Evolutionary conservation across 2,797 vertebrate genomes (phyloP), one percentile per base, ranked within the genome.

Genomic region (Macropus fuliginosus): DNA sequence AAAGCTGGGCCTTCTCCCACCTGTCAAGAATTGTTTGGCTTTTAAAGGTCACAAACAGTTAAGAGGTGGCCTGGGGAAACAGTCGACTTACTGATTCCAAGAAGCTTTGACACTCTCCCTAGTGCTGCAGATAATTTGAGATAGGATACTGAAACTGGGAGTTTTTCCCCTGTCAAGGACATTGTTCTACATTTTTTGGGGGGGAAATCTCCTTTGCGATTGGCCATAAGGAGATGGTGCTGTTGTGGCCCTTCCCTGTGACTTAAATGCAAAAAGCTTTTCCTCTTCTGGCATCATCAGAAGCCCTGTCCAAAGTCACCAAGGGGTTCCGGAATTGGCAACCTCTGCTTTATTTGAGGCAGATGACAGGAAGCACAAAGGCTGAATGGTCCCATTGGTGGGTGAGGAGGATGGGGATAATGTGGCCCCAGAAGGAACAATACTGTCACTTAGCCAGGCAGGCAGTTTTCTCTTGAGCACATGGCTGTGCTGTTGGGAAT

Each of bases 401-500:
- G 46, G n/a, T 93, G 21, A 81, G n/a, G 40, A 40, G 74, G 28
- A 21, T 87, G 66, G 93, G 21, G 34, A 50, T 91, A 31, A 92
- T 91, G 40, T 57, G 21, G 40, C 94, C 94, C 91, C 52, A 96
- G 54, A 31, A 66, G 16, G 1, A 50, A 12, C 46, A 89, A 6
- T 46, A 46, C 55, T 96, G 95, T 81, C 52, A 87, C 24, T 91
- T 94, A 56, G 55, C 92, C 55, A 31, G 92, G 66, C 57, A 66
- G 21, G 34, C 6, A 91, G 29, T 92, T 96, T 95, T 96, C 89
- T 50, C 34, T 13, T 34, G 52, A 34, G 10, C 13, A 55, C 24
- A 54, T 31, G 18, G 91, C 59, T 95, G 50, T 66, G 56, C 91
- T 93, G 40, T 55, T 52, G 95, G 56, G 95, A 95, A 59, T 94